Evolutionary conservation across 37 sponge, comb jelly and placozoan genomes (phyloP), one percentile per base, ranked within the genome.

Genomic region (Geodia barretti): DNA sequence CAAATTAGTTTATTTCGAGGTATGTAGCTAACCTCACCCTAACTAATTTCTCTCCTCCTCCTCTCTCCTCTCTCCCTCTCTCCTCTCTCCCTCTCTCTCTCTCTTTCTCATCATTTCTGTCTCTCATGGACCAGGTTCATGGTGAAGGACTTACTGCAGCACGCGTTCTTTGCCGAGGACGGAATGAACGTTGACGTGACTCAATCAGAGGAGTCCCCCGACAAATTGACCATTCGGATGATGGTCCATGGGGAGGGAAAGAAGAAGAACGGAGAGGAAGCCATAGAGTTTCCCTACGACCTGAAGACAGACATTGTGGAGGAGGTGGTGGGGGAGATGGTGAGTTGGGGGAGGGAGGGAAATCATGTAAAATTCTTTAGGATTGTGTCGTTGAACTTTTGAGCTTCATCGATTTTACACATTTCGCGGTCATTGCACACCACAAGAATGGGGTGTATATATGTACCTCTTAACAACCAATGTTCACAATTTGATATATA

Each of bases 271-370:
- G 80, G 70, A 21, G 83, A 84, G 60, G 78, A 83, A 32, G 74
- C 79, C 61, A 74, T 91, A 60, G 92, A 97, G 86, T 87, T 84
- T 39, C 19, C 83, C 28, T 94, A 86, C 39, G 83, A 94, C 74
- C 73, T 91, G 0, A 64, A 84, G 33, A 82, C 41, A 29, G 97
- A 97, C 47, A 81, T 75, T 3, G 88, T 95, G 23, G 87, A 86
- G 33, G 73, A 79, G 5, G 73, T 97, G 2, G 95, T 91, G 17
- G 68, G 77, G 0, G 95, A 97, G 47, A 89, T 97, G 95, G 97
- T 94, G 26, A 85, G 81, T 1, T 11, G 4, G 3, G 23, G 35
- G n/a, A 37, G 35, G 42, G 73, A 73, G 58, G 62, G 54, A 60
- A 71, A 19, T 14, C 19, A 25, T 3, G 68, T 65, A 4, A 35